Conservation (phyloP, 2,113 vertebrate species). For the Ardeotis arabs region DNA sequence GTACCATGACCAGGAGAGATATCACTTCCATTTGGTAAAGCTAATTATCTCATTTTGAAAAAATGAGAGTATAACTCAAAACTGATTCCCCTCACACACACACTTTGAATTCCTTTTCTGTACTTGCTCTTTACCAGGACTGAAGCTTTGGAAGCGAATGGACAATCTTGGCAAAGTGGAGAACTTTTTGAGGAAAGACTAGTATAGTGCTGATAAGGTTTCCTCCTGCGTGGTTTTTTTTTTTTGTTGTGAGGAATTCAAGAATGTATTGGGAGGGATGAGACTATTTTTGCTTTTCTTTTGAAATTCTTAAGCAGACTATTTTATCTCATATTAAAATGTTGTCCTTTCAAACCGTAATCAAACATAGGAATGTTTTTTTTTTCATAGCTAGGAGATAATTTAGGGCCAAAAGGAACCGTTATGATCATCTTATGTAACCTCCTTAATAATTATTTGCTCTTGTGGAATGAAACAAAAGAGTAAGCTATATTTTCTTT, state of each 20-base stretch:
- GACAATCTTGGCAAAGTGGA: not conserved
- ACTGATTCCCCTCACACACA: fast-evolving
- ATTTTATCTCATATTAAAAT: not conserved
- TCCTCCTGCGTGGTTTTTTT: not conserved
- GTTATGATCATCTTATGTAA: not conserved
- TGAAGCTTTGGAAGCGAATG: not conserved
- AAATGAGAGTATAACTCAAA: not conserved
- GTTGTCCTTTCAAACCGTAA: not conserved
- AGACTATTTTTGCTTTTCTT: not conserved
- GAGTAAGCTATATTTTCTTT: not conserved
- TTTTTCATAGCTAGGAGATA: not conserved
- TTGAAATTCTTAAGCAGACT: not conserved
- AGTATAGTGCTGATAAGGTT: not conserved
- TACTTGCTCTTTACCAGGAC: not conserved
- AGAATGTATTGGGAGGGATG: not conserved
- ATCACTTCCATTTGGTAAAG: not conserved
- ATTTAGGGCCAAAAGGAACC: not conserved
- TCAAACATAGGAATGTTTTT: not conserved
- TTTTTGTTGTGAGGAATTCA: not conserved
- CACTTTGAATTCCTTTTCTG: not conserved
- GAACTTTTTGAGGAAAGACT: not conserved
- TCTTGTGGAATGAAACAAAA: not conserved
- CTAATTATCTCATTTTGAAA: not conserved
- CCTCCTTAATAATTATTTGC: not conserved
- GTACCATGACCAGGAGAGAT: not conserved